These are phyloP conservation scores for Watersipora subatra DNA, from an alignment of 1,140 invertebrate genomes.

Conservation along the genomic window DNA sequence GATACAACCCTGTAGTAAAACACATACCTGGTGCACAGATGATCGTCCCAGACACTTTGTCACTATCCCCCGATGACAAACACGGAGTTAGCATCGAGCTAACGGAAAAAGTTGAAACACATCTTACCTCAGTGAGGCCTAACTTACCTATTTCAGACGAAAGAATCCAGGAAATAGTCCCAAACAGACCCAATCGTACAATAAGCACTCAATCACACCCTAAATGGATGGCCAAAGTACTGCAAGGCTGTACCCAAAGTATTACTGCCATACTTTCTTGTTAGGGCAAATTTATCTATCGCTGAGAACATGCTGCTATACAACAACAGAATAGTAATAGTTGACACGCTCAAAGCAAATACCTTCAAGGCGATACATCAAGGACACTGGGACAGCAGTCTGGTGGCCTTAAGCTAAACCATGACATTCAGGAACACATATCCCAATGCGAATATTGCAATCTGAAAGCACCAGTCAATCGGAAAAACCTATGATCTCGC, in stretches of 20 bases:
- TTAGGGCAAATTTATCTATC: background rate
- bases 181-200: background rate
- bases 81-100: too few species aligned
- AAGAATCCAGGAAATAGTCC: background rate
- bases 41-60: constrained; percentile 14
- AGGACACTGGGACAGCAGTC: background rate
- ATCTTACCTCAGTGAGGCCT: background rate
- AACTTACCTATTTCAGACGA: background rate
- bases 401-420: background rate
- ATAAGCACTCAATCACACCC: background rate
- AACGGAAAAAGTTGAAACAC: background rate
- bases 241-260: background rate
- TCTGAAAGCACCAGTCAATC: background rate
- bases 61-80: constrained; percentile 6
- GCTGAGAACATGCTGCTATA: background rate
- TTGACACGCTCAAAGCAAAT: background rate
- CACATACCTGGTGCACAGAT: constrained; percentile 13
- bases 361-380: background rate
- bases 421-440: background rate
- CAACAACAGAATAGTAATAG: background rate
- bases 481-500: background rate
- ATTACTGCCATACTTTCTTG: background rate
- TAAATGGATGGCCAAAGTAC: background rate
- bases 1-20: constrained; percentile 9
- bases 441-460: background rate